phyloP scores from a whole-genome alignment of 2,888 invertebrate genomes.

The Melinaea marsaeus region DNA sequence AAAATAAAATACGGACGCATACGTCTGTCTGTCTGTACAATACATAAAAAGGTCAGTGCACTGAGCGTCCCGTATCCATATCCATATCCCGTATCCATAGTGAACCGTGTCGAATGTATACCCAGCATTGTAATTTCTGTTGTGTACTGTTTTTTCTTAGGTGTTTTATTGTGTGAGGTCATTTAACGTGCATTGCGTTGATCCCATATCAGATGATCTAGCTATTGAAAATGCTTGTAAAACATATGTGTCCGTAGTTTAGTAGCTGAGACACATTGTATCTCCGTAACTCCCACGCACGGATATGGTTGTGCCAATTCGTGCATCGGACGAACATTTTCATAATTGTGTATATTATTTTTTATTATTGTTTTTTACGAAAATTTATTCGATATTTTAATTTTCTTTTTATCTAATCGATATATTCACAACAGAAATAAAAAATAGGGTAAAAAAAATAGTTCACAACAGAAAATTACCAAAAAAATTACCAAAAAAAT shows the following conservation, averaged over 20 bases:
- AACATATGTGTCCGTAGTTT: conserved; percentile 16
- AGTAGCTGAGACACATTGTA: conserved; percentile 7
- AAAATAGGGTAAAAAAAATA: too few relatives aligned
- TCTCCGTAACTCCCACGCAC: conserved; percentile 66
- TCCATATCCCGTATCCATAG: conserved; percentile 43
- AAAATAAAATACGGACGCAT: conserved; percentile 67
- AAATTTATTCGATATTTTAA: too few relatives aligned
- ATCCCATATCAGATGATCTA: conserved; percentile 14
- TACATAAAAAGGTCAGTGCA: conserved; percentile 65
- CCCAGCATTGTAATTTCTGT: conserved; percentile 9
- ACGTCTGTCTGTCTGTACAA: conserved; percentile 60
- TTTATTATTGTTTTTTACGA: too few relatives aligned
- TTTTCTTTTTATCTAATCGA: too few relatives aligned
- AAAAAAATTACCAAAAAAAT: too few relatives aligned
- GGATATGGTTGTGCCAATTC: conserved; percentile 54
- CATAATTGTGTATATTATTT: background rate
- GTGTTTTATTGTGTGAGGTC: conserved; percentile 7
- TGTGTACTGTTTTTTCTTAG: background rate
- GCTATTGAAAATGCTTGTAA: background rate
- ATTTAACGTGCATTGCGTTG: conserved; percentile 23
- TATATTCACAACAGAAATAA: too few relatives aligned
- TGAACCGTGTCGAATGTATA: conserved; percentile 20
- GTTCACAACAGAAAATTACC: too few relatives aligned
- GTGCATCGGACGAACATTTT: conserved; percentile 38
- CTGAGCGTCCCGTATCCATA: conserved; percentile 46